Base-by-base conservation (phyloP, 2,888 invertebrate species). In the Ophion slaviceki region DNA sequence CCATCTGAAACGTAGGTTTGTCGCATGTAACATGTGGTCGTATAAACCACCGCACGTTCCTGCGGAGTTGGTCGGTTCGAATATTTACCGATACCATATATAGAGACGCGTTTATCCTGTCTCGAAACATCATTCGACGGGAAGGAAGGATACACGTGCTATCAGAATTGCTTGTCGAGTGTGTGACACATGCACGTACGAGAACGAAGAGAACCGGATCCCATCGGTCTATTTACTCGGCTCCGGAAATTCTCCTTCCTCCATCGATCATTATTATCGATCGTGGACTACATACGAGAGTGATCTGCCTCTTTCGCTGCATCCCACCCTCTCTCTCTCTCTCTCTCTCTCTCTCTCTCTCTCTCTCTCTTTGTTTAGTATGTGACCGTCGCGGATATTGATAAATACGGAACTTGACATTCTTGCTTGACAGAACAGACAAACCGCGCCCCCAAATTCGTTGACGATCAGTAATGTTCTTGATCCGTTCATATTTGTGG, bases 71-170 rank as follows among this genome's bases (percentile, higher is more conserved):
- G 47, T 32, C 61, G 45, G 32, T 67, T 67, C 67, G 61, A 59
- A 79, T 85, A 82, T 85, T 85, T 85, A 85, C 85, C 76, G 80
- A 76, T 77, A 61, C 40, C 71, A 79, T 70, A 62, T 70, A 80
- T 47, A 45, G 5, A 45, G 40, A 28, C 14, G 7, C 32, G 1
- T 74, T 20, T 14, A 36, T 66, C 57, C 24, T 32, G 67, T 24
- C 24, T 53, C 59, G 66, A 71, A 82, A 85, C 47, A 72, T 76
- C 79, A 75, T 82, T 82, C 80, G 80, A 80, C 45, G 62, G 82
- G 82, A 82, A 82, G 79, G 82, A 82, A 82, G 75, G 71, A 80
- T 79, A 82, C 85, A 75, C 82, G 80, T 85, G 82, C 85, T 57
- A 64, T 64, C 47, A 24, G 57, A 62, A 64, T 72, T 59, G 80